These are phyloP conservation scores for Cordilura impudica DNA, from an alignment of 2,888 invertebrate species.

Conservation along the genomic window DNA sequence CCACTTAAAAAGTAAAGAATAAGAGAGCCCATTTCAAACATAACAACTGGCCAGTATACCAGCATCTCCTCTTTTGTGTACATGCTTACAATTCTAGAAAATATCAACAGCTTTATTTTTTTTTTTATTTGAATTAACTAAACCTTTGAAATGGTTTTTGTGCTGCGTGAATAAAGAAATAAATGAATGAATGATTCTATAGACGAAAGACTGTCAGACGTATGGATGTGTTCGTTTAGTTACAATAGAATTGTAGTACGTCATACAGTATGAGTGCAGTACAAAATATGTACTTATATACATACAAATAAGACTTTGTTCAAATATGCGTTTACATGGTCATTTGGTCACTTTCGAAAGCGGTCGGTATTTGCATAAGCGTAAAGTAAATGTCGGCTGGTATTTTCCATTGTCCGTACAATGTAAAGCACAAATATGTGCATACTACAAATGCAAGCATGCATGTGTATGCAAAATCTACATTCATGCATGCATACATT, in stretches of 20 bases:
- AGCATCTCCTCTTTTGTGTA: slow-evolving; percentile 22
- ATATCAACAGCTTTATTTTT: background rate
- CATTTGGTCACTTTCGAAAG: slow-evolving; percentile 65
- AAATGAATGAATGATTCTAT: slow-evolving; percentile 15
- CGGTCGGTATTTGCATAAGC: slow-evolving; percentile 62
- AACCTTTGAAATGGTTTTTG: slow-evolving; percentile 48
- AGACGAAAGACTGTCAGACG: background rate
- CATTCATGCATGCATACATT: slow-evolving; percentile 47
- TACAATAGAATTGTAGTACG: slow-evolving; percentile 17
- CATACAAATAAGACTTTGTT: slow-evolving; percentile 49
- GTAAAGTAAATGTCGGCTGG: slow-evolving; percentile 58
- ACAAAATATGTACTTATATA: background rate
- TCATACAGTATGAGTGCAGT: background rate
- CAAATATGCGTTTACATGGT: slow-evolving; percentile 64
- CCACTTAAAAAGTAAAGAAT: slow-evolving; percentile 44
- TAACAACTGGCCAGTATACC: slow-evolving; percentile 20
- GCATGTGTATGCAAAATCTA: slow-evolving; percentile 34
- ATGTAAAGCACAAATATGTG: slow-evolving; percentile 18
- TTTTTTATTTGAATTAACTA: slow-evolving; percentile 41
- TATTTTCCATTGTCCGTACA: slow-evolving; percentile 45
- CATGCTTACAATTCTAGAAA: too few species aligned
- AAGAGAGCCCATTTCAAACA: slow-evolving; percentile 41
- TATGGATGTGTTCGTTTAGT: slow-evolving; percentile 7
- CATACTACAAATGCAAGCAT: background rate
- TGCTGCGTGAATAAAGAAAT: slow-evolving; percentile 17